A percentile compares a stretch with the other conserved stretches of the same genome.
Evolutionary conservation across 1,140 invertebrate species (phyloP).

Genomic region (Neodiprion pinetum): DNA sequence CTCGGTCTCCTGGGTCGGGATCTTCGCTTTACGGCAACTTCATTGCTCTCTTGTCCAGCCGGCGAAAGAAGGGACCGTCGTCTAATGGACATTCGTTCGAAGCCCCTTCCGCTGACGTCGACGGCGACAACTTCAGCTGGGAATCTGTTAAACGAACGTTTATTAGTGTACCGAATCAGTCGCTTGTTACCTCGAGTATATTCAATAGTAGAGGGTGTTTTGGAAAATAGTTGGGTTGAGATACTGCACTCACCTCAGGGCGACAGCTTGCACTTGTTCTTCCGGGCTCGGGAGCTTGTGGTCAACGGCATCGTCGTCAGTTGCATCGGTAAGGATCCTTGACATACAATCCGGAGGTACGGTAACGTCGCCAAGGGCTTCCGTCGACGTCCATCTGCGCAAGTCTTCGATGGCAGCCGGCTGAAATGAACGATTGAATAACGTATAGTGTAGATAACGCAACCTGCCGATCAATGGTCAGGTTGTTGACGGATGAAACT

Average conservation of each 20-base stretch:
- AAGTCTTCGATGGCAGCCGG: slow-evolving; percentile 81
- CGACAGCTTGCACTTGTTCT: slow-evolving; percentile 80
- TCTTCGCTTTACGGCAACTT: slow-evolving; percentile 70
- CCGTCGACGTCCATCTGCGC: slow-evolving; percentile 82
- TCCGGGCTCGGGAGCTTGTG: slow-evolving; percentile 83
- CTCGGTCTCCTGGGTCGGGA: slow-evolving; percentile 77
- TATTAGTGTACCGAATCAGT: neutral
- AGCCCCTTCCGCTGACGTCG: slow-evolving; percentile 84
- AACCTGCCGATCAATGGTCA: too few relatives aligned
- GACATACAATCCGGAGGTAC: slow-evolving; percentile 77
- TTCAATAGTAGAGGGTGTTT: neutral
- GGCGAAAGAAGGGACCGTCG: slow-evolving; percentile 74
- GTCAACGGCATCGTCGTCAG: slow-evolving; percentile 76
- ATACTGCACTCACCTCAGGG: slow-evolving; percentile 72
- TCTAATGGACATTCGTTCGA: slow-evolving; percentile 85
- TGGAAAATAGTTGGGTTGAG: too few relatives aligned
- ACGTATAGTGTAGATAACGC: too few relatives aligned
- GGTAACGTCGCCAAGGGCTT: slow-evolving; percentile 82
- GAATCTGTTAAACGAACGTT: slow-evolving; percentile 68
- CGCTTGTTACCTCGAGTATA: neutral
- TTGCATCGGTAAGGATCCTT: slow-evolving; percentile 59
- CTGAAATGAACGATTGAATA: slow-evolving; percentile 56
- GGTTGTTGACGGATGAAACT: too few relatives aligned
- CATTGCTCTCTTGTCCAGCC: slow-evolving; percentile 55
- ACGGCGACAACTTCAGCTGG: slow-evolving; percentile 86